Evolutionary conservation across 1,140 invertebrate genomes (phyloP).

Genomic region (Scaptodrosophila lebanonensis): DNA sequence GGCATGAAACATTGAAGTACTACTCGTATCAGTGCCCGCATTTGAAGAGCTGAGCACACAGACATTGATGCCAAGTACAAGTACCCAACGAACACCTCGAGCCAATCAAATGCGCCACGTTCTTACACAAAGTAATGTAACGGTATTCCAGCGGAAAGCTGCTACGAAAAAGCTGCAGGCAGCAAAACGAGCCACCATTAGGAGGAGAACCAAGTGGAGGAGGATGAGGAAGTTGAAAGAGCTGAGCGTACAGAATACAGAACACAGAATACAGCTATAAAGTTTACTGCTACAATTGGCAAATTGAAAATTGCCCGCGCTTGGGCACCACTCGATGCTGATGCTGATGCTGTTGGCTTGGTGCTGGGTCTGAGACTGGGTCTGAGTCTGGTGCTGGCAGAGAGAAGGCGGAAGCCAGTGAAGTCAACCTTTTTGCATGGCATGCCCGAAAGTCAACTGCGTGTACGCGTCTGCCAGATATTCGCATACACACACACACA

Average conservation of each 20-base stretch:
- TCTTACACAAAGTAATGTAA: slow-evolving; percentile 48
- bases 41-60: too few relatives aligned
- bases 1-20: slow-evolving; percentile 21
- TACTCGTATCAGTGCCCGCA: too few relatives aligned
- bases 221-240: too few relatives aligned
- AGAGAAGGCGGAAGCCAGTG: slow-evolving; percentile 36
- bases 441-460: slow-evolving; percentile 20
- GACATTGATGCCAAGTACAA: too few relatives aligned
- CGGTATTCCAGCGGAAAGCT: too few relatives aligned
- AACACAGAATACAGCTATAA: slow-evolving; percentile 56
- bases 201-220: too few relatives aligned
- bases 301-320: slow-evolving; percentile 71
- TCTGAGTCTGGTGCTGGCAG: too few relatives aligned
- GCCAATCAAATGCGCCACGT: slow-evolving; percentile 64
- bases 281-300: slow-evolving; percentile 73
- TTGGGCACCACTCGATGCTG: slow-evolving; percentile 22
- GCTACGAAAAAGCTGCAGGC: too few relatives aligned
- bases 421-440: slow-evolving; percentile 1
- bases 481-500: too few relatives aligned
- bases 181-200: neutral
- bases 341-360: slow-evolving; percentile 19
- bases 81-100: slow-evolving; percentile 60
- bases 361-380: too few relatives aligned
- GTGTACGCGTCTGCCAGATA: slow-evolving; percentile 11
- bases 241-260: too few relatives aligned